phyloP scores from a whole-genome alignment of 2,113 vertebrate species.

The Circaetus cinerascens region DNA sequence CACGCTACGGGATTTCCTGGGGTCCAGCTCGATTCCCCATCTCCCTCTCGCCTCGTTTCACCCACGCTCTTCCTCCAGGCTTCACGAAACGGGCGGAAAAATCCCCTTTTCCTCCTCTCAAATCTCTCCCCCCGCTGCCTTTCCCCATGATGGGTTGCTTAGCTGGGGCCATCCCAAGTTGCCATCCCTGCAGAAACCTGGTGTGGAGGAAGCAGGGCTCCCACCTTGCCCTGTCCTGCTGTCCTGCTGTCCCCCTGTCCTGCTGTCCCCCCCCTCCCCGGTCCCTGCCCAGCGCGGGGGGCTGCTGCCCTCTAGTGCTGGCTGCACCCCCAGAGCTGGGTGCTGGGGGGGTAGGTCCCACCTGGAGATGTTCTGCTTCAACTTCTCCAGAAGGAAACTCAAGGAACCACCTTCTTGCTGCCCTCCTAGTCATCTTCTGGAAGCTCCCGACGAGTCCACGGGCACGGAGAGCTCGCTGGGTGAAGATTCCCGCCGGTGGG shows the following conservation, averaged over 20 bases:
- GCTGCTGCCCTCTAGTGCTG: constrained; percentile 37
- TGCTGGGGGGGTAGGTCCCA: background rate
- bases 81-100: accelerated
- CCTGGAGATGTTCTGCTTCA: background rate
- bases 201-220: background rate
- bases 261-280: background rate
- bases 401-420: background rate
- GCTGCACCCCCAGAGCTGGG: background rate
- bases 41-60: accelerated
- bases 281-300: background rate
- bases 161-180: background rate
- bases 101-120: too few relatives aligned
- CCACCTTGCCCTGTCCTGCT: background rate
- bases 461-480: background rate
- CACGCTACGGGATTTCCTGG: accelerated
- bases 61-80: background rate
- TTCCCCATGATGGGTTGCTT: accelerated
- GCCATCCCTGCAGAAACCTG: background rate
- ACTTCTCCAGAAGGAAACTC: background rate
- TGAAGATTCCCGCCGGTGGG: background rate
- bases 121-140: background rate
- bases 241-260: background rate
- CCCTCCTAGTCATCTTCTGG: background rate
- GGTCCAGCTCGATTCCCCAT: accelerated
- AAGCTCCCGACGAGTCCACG: too few relatives aligned